Conservation (phyloP, 2,888 invertebrate genomes). For the Napeogenes sylphis region DNA sequence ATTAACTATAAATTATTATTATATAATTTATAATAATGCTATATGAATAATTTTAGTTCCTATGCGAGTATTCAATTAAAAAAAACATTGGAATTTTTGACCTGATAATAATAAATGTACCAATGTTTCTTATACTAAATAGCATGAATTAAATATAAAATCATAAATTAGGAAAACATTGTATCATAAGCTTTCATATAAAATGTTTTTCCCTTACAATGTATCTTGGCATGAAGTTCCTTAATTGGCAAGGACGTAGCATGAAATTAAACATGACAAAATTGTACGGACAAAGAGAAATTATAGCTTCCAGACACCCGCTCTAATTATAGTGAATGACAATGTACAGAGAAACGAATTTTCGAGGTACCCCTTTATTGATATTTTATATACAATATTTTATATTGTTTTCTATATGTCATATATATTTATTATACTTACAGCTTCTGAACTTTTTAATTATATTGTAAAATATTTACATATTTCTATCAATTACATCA, state of each 20-base stretch:
- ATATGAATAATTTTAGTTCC: no score
- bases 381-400: constrained; percentile 6
- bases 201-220: constrained; percentile 5
- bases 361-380: constrained; percentile 18
- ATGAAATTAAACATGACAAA: constrained; percentile 66
- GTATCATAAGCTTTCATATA: background rate
- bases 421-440: no score
- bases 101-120: no score
- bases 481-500: no score
- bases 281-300: constrained; percentile 60
- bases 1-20: background rate
- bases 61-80: no score
- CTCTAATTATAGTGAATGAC: constrained; percentile 63
- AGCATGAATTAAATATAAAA: no score
- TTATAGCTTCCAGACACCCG: constrained; percentile 50
- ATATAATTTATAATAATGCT: no score
- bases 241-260: constrained; percentile 54
- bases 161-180: background rate
- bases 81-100: no score
- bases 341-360: constrained; percentile 49
- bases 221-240: constrained; percentile 18
- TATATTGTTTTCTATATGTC: background rate
- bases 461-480: no score
- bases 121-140: no score
- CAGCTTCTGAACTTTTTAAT: no score